phyloP scores from a whole-genome alignment of 2,797 vertebrate species.

The Pygocentrus nattereri region DNA sequence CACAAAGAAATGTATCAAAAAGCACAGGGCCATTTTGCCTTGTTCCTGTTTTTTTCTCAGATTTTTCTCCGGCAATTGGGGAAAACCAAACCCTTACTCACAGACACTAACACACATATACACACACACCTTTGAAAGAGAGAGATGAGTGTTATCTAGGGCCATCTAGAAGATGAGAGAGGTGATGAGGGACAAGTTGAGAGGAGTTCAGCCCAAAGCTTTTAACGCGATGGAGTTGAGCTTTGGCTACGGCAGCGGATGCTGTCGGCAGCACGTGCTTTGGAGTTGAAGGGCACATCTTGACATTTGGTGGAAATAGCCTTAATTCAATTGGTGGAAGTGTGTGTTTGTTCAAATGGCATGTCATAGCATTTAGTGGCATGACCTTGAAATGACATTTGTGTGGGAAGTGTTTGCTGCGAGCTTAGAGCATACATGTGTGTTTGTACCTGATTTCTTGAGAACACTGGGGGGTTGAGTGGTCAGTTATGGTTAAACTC shows the following conservation, averaged over 20 bases:
- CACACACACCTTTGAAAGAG: not conserved
- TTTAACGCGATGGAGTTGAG: conserved; percentile 38
- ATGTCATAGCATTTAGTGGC: conserved; percentile 30
- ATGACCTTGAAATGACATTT: conserved; percentile 47
- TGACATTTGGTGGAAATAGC: conserved; percentile 52
- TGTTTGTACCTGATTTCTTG: not conserved
- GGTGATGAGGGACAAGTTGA: conserved; percentile 26
- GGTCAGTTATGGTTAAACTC: not conserved
- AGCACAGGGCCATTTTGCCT: too few species aligned
- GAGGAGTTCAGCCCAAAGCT: conserved; percentile 31
- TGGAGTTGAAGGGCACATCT: conserved; percentile 37
- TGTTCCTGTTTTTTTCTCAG: too few species aligned
- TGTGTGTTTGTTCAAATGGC: conserved; percentile 40
- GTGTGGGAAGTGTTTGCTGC: conserved; percentile 28
- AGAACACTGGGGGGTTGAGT: not conserved
- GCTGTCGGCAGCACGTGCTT: conserved; percentile 7
- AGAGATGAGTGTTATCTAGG: not conserved
- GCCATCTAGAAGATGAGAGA: conserved; percentile 12
- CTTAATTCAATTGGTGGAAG: conserved; percentile 48
- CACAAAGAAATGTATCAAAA: too few species aligned
- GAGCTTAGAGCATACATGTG: not conserved
- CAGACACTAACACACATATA: too few species aligned
- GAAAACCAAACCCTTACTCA: too few species aligned
- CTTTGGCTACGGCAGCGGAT: not conserved
- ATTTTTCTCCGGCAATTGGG: too few species aligned